phyloP scores from a whole-genome alignment of 2,797 vertebrate genomes.

The Aphelocoma californica region DNA sequence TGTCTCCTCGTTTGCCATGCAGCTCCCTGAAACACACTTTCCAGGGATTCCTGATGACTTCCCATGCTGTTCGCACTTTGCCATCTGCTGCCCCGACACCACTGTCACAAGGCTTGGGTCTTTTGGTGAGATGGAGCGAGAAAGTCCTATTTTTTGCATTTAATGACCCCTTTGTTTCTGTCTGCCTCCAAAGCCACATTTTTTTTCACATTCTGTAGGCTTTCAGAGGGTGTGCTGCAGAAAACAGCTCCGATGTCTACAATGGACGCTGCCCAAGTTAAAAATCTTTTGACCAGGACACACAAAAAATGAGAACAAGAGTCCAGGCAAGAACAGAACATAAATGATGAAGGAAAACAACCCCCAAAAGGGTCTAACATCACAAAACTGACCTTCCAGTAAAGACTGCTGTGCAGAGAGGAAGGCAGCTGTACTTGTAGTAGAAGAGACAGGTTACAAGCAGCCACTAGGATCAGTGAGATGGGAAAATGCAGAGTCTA shows the following conservation, averaged over 20 bases:
- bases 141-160: neutral
- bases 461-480: neutral
- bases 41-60: slow-evolving; percentile 57
- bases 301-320: neutral
- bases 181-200: neutral
- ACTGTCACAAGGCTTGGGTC: neutral
- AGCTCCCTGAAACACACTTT: slow-evolving; percentile 57
- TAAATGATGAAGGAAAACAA: neutral
- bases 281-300: neutral
- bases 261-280: rapidly evolving
- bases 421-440: neutral
- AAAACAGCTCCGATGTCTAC: neutral
- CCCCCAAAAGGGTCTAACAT: too few relatives aligned
- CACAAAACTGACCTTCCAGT: neutral
- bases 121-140: neutral
- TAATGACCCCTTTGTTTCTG: neutral
- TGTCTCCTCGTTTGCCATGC: slow-evolving; percentile 41
- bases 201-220: neutral
- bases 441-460: neutral
- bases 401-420: neutral
- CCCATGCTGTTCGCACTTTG: slow-evolving; percentile 51
- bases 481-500: neutral
- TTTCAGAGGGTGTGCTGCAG: neutral
- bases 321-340: neutral
- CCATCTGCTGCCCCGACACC: slow-evolving; percentile 66